Percentiles rank a stretch among this genome's conserved stretches.
Conservation (phyloP, 2,797 vertebrate species). For the Otus scops region DNA sequence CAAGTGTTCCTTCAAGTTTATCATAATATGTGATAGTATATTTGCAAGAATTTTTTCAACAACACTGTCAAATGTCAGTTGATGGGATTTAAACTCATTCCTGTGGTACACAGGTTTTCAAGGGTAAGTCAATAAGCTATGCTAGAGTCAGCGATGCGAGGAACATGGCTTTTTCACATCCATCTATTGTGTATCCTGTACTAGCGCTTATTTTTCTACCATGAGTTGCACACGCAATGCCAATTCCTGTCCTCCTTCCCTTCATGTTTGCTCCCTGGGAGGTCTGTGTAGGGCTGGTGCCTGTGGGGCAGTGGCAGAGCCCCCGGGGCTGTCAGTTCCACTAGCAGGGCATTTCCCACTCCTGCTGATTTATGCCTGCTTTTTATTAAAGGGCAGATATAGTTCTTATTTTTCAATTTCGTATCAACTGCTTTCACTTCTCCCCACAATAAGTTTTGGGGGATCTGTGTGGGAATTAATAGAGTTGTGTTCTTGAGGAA, state of each 20-base stretch:
- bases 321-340: neutral
- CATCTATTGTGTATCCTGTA: neutral
- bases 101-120: neutral
- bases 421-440: neutral
- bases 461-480: neutral
- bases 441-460: neutral
- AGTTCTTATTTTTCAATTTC: neutral
- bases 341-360: neutral
- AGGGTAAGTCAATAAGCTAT: neutral
- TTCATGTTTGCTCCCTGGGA: neutral
- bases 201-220: neutral
- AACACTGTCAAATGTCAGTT: neutral
- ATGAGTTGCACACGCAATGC: neutral
- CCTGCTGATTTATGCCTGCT: neutral
- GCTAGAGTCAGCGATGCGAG: rapidly evolving
- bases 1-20: neutral
- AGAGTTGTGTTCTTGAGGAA: neutral
- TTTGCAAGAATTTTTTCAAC: neutral
- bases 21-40: neutral
- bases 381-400: neutral
- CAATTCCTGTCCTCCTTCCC: neutral
- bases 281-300: neutral
- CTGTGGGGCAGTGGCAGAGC: rapidly evolving
- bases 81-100: neutral
- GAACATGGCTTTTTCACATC: neutral